phyloP scores from a whole-genome alignment of 2,888 invertebrate genomes.

The Parapristionchus giblindavisi region DNA sequence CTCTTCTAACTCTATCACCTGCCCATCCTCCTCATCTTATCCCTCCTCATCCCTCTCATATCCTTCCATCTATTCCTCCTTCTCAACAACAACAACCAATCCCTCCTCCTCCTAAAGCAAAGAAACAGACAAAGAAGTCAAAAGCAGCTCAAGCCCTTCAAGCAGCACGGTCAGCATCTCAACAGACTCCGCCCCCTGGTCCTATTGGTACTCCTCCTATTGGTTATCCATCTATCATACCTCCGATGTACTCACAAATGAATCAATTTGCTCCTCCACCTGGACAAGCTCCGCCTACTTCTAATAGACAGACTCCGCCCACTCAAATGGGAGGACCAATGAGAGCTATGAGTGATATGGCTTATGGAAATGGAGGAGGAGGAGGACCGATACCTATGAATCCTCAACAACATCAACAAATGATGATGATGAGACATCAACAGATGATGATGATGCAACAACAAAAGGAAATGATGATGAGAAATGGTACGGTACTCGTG shows the following conservation, averaged over 20 bases:
- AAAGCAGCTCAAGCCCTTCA: background rate
- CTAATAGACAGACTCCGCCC: background rate
- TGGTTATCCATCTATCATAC: background rate
- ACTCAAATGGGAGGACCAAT: background rate
- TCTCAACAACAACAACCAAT: background rate
- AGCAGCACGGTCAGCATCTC: background rate
- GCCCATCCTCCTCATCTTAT: background rate
- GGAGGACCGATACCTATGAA: background rate
- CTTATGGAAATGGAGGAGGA: background rate
- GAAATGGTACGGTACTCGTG: background rate
- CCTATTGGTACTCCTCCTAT: background rate
- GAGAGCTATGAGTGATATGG: background rate
- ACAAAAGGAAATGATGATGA: slow-evolving; percentile 3
- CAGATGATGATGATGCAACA: background rate
- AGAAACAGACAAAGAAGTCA: slow-evolving; percentile 15
- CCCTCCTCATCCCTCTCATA: background rate
- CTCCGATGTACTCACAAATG: background rate
- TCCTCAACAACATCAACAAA: slow-evolving; percentile 1
- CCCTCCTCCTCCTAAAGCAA: background rate
- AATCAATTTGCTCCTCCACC: slow-evolving; percentile 32
- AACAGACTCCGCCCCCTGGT: background rate
- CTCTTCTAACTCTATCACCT: background rate
- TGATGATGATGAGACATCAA: slow-evolving; percentile 1
- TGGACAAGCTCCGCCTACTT: slow-evolving; percentile 7
- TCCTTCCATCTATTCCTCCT: background rate